These are phyloP conservation scores for Drosophila neoperkinsi DNA, from an alignment of 2,888 invertebrate species.

Conservation along the genomic window DNA sequence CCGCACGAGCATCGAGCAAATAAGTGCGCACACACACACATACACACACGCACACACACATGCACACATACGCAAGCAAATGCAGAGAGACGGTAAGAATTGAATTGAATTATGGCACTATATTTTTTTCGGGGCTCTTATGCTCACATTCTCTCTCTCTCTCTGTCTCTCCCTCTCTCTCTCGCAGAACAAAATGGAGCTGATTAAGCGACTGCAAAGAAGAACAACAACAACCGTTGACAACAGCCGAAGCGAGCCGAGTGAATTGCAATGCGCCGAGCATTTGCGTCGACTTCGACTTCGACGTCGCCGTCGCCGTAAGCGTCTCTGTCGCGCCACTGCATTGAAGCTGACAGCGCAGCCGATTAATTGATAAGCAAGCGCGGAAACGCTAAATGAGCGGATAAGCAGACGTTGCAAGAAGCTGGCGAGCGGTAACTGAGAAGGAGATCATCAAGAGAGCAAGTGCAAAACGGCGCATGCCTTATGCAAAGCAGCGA, in stretches of 20 bases:
- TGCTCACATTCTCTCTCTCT: constrained; percentile 27
- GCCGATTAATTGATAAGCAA: constrained; percentile 64
- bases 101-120: constrained; percentile 62
- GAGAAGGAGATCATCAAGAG: not conserved
- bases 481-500: constrained; percentile 10
- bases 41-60: constrained; percentile 29
- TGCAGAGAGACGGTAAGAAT: constrained; percentile 56
- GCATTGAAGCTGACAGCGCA: constrained; percentile 32
- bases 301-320: not conserved
- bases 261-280: constrained; percentile 54
- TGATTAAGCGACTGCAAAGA: constrained; percentile 51
- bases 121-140: constrained; percentile 39
- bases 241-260: constrained; percentile 53
- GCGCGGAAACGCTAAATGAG: constrained; percentile 45
- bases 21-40: constrained; percentile 48
- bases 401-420: constrained; percentile 39
- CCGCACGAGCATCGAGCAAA: constrained; percentile 64
- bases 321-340: constrained; percentile 23
- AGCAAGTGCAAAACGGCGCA: constrained; percentile 30
- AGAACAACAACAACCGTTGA: constrained; percentile 8
- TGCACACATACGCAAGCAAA: constrained; percentile 15
- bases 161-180: constrained; percentile 1
- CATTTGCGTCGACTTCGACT: constrained; percentile 2
- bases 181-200: constrained; percentile 57
- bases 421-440: constrained; percentile 13